Evolutionary conservation across 2,113 vertebrate species (phyloP), one percentile per base, ranked within the genome.

Genomic region (Hypanus sabinus): DNA sequence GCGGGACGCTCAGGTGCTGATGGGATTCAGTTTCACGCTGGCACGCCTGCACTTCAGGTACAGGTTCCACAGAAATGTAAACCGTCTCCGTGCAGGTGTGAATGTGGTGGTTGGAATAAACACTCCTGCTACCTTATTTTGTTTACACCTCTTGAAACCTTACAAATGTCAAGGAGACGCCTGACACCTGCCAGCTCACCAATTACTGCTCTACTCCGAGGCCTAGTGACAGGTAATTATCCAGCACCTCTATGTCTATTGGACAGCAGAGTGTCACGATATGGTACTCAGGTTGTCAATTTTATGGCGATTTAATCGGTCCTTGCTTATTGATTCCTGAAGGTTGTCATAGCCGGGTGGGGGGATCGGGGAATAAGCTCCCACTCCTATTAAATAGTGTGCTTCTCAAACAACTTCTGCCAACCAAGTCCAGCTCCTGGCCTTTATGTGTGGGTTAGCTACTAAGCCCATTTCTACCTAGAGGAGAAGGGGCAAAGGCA

Each of bases 21-120:
- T n/a, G 14, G 1, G 96, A 96, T 97, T 96, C 94, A 95, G 96
- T 97, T 97, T 97, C 96, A 95, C 96, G 96, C 97, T 97, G 96
- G 95, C 93, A 95, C 93, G 96, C 95, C 95, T 14, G 94, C 95
- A 96, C 96, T 96, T 96, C 95, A 94, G 96, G 96, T 96, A 95
- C 96, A 96, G 95, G 96, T 96, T 97, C 96, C 97, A 97, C 60
- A 87, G 18, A 90, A 97, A 97, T 97, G 97, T 97, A 95, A 97
- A 97, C 94, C 95, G 96, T 96, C 96, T 16, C 94, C 94, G 95
- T 95, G 96, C 97, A 97, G 97, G 97, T 97, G 96, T 97, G 96
- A 95, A 95, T 96, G 95, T 95, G 95, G 95, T 96, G 27, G 94
- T 95, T 96, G 96, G 95, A 96, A 95, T 94, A 94, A 94, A 95